Evolutionary conservation across 2,888 invertebrate genomes (phyloP).

Genomic region (Brachyptera risi): DNA sequence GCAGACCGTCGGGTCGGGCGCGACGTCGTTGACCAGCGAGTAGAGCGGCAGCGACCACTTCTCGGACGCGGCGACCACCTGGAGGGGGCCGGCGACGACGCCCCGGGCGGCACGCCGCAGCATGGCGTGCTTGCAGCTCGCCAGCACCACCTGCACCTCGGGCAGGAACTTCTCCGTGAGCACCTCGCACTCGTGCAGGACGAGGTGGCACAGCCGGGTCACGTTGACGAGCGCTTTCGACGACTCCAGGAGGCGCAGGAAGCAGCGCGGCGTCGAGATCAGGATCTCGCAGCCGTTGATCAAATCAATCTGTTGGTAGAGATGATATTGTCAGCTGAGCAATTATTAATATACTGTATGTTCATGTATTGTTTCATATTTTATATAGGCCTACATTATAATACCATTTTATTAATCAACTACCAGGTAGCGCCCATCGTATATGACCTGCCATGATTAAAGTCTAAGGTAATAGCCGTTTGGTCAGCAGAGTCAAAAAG

Average conservation of each 20-base stretch:
- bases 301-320: conserved; percentile 49
- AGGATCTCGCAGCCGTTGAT: conserved; percentile 67
- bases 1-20: conserved; percentile 59
- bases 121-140: conserved; percentile 41
- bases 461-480: too few species aligned
- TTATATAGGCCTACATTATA: too few species aligned
- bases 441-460: too few species aligned
- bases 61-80: conserved; percentile 57
- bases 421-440: too few species aligned
- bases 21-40: conserved; percentile 50
- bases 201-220: conserved; percentile 58
- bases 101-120: neutral
- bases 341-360: too few species aligned
- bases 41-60: conserved; percentile 61
- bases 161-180: conserved; percentile 52
- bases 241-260: conserved; percentile 49
- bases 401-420: too few species aligned
- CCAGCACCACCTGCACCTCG: conserved; percentile 39
- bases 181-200: conserved; percentile 67
- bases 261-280: conserved; percentile 61
- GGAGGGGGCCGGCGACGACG: conserved; percentile 41
- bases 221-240: conserved; percentile 53
- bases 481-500: too few species aligned
- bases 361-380: too few species aligned
- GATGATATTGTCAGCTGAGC: too few species aligned